Evolutionary conservation across 1,140 invertebrate species (phyloP).

Genomic region (Pseudomyrmex flavicornis): DNA sequence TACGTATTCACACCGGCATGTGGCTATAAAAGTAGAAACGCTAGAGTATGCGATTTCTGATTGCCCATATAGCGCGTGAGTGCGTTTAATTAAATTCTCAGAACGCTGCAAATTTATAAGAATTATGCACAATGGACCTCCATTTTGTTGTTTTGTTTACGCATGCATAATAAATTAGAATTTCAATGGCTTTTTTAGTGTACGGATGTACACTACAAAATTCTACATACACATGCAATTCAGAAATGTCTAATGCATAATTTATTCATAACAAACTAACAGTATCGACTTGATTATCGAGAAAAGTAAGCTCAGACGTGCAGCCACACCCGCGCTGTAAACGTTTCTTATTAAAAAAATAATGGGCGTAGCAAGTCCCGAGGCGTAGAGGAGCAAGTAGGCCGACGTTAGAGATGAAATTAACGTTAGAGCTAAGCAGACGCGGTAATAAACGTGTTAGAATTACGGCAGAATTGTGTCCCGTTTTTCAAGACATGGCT

Average conservation of each 20-base stretch:
- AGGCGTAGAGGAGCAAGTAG: constrained; percentile 40
- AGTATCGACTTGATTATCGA: constrained; percentile 6
- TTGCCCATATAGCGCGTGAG: not conserved
- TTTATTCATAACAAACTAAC: too few relatives aligned
- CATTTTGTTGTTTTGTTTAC: not conserved
- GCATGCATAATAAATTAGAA: not conserved
- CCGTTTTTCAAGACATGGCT: constrained; percentile 60
- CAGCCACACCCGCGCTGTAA: not conserved
- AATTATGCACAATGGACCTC: not conserved
- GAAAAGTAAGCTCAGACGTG: not conserved
- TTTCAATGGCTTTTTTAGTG: not conserved
- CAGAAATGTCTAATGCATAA: too few relatives aligned
- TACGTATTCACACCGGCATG: not conserved
- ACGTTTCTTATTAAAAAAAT: constrained; percentile 45
- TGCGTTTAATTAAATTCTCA: constrained; percentile 30
- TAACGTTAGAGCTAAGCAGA: constrained; percentile 36
- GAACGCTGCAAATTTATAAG: not conserved
- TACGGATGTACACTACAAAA: too few relatives aligned
- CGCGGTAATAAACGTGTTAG: constrained; percentile 68
- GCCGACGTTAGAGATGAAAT: constrained; percentile 47
- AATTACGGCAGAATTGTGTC: constrained; percentile 68
- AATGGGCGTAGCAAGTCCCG: constrained; percentile 38
- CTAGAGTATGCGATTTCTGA: not conserved
- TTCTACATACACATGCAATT: too few relatives aligned
- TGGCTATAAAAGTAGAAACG: constrained; percentile 9